These are phyloP conservation scores for Phylloscopus trochilus DNA, from an alignment of 2,113 vertebrate genomes.

Conservation along the genomic window DNA sequence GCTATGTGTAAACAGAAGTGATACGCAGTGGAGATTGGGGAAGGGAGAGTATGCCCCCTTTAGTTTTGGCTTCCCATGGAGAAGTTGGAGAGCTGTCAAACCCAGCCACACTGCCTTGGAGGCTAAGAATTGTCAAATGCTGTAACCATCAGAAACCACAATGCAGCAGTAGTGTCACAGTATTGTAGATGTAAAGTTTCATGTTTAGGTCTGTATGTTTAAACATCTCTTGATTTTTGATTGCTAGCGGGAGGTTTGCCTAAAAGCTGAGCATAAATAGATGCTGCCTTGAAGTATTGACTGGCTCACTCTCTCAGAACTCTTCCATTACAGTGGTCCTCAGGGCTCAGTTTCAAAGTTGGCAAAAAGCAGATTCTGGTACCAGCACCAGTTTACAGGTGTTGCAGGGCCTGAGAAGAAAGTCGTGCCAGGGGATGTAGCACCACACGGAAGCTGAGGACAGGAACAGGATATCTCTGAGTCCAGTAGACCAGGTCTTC, in stretches of 20 bases:
- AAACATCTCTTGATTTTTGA: neutral
- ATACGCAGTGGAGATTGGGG: neutral
- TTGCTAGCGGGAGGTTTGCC: neutral
- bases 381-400: neutral
- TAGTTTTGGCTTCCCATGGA: neutral
- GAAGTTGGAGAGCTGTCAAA: neutral
- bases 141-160: neutral
- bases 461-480: neutral
- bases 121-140: neutral
- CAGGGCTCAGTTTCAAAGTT: neutral
- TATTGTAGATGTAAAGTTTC: neutral
- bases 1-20: fast-evolving
- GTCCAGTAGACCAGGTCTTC: neutral
- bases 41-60: neutral
- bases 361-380: neutral
- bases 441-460: neutral
- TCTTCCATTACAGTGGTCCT: neutral
- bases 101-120: neutral
- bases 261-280: neutral
- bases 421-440: neutral
- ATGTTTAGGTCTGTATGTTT: neutral
- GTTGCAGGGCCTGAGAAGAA: neutral
- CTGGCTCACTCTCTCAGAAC: neutral
- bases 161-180: neutral
- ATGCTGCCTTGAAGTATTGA: neutral